These are phyloP conservation scores for Piscicola geometra DNA, from an alignment of 2,888 invertebrate genomes.

Conservation along the genomic window DNA sequence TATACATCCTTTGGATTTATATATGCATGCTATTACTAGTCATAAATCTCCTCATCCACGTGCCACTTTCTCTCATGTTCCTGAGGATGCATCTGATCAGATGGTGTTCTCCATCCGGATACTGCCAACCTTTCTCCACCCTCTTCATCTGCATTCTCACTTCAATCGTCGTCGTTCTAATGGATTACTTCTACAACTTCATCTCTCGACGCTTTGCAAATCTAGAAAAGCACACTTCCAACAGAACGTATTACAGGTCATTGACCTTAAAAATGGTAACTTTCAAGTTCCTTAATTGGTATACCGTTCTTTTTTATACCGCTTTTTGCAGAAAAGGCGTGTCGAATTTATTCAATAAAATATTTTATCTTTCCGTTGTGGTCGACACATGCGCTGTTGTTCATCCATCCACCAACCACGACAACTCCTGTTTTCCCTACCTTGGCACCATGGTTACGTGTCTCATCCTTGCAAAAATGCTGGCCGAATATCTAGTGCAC, in stretches of 20 bases:
- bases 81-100: background rate
- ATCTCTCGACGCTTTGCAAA: background rate
- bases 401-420: background rate
- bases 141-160: background rate
- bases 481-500: too few relatives aligned
- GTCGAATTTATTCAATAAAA: background rate
- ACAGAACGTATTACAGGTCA: background rate
- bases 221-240: background rate
- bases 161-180: background rate
- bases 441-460: background rate
- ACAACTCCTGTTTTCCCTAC: background rate
- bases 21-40: background rate
- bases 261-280: background rate
- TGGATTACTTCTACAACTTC: background rate
- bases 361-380: background rate
- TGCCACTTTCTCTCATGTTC: background rate
- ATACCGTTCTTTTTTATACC: background rate
- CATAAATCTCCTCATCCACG: background rate
- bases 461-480: background rate
- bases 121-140: background rate
- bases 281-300: slow-evolving; percentile 9
- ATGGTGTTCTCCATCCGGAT: background rate
- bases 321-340: background rate
- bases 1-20: background rate
- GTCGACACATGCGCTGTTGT: background rate